phyloP scores from a whole-genome alignment of 2,888 invertebrate species.

The Punctoribates punctum region DNA sequence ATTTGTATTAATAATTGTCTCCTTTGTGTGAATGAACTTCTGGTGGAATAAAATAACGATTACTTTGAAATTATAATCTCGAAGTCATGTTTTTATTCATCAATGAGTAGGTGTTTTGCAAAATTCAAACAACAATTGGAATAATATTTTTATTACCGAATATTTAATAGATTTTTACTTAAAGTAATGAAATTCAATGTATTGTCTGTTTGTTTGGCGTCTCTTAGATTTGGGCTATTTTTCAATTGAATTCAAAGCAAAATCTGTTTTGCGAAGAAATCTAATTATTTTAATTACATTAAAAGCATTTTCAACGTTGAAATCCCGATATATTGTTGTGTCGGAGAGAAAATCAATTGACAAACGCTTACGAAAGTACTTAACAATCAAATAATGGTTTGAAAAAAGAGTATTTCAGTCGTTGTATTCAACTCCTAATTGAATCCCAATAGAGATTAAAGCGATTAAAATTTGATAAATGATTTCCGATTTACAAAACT shows the following conservation, averaged over 20 bases:
- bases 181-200: background rate
- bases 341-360: constrained; percentile 1
- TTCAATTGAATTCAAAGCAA: background rate
- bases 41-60: background rate
- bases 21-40: background rate
- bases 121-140: background rate
- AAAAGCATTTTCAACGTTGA: background rate
- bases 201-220: background rate
- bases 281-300: constrained; percentile 26
- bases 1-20: background rate
- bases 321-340: background rate
- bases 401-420: background rate
- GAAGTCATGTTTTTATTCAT: too few relatives aligned
- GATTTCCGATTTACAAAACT: background rate
- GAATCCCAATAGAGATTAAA: constrained; percentile 35
- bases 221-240: background rate
- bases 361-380: background rate
- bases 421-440: background rate
- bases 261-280: background rate
- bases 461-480: constrained; percentile 32
- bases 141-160: background rate
- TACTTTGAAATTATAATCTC: background rate
- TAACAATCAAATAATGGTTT: constrained; percentile 17
- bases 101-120: too few relatives aligned
- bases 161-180: background rate